phyloP scores from a whole-genome alignment of 2,888 invertebrate species.

The Teleiodes luculella region DNA sequence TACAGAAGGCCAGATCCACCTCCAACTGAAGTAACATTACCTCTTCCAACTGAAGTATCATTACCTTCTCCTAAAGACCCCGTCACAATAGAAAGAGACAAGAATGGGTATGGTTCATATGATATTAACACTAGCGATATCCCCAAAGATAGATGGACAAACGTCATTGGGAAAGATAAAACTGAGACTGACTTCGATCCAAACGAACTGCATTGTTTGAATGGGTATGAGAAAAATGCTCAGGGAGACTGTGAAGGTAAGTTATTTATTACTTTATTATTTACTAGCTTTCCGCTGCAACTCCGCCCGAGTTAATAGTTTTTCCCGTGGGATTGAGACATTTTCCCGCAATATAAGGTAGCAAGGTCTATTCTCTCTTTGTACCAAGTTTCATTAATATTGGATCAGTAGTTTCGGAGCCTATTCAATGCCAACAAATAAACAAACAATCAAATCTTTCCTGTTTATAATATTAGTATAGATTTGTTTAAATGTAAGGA shows the following conservation, averaged over 20 bases:
- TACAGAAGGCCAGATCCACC: constrained; percentile 25
- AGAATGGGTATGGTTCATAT: constrained; percentile 37
- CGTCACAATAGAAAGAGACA: constrained; percentile 36
- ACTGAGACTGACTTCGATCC: constrained; percentile 39
- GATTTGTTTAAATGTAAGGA: too few species aligned
- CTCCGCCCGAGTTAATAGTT: too few species aligned
- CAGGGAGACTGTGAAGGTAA: constrained; percentile 79
- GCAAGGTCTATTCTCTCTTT: too few species aligned
- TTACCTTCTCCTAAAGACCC: constrained; percentile 32
- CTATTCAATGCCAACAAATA: too few species aligned
- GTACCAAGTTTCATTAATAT: too few species aligned
- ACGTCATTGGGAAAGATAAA: constrained; percentile 36
- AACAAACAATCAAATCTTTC: too few species aligned
- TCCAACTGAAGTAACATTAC: constrained; percentile 32
- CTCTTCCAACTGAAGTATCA: constrained; percentile 33
- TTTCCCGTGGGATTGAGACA: too few species aligned
- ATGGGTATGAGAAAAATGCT: constrained; percentile 75
- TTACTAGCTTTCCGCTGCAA: too few species aligned
- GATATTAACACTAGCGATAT: constrained; percentile 41
- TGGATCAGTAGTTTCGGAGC: too few species aligned
- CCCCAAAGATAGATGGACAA: constrained; percentile 49
- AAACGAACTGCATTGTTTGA: constrained; percentile 60
- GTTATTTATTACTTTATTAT: constrained; percentile 23
- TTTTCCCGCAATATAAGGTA: too few species aligned
- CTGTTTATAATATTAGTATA: too few species aligned